Evolutionary conservation across 1,140 invertebrate species (phyloP).

Genomic region (Kradibia gibbosae): DNA sequence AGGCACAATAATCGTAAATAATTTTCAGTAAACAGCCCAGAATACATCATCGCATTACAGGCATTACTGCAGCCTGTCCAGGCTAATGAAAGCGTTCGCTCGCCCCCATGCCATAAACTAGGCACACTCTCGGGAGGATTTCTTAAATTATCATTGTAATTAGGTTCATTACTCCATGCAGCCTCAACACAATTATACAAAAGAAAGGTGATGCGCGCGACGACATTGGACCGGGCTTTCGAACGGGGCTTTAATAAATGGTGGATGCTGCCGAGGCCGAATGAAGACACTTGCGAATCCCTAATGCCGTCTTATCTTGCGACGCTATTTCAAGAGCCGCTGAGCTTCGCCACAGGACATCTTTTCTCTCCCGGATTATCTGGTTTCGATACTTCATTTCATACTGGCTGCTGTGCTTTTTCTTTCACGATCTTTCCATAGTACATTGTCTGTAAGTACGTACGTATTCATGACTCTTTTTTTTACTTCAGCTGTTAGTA

Average conservation of each 20-base stretch:
- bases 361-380: conserved; percentile 7
- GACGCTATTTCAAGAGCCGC: not conserved
- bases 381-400: conserved; percentile 32
- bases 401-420: not conserved
- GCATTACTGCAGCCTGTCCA: not conserved
- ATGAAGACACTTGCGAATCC: conserved; percentile 6
- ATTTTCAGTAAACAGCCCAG: not conserved
- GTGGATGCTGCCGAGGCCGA: not conserved
- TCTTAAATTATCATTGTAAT: conserved; percentile 52
- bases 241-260: conserved; percentile 28
- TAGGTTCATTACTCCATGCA: conserved; percentile 31
- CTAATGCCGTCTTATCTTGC: not conserved
- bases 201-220: not conserved
- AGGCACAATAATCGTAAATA: conserved; percentile 34
- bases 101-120: conserved; percentile 11
- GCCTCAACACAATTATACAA: not conserved
- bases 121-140: not conserved
- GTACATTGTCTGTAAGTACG: not conserved
- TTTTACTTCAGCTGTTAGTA: not conserved
- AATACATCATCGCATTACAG: conserved; percentile 21
- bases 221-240: not conserved
- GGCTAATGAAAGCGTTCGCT: conserved; percentile 32
- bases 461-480: not conserved
- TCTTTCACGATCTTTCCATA: not conserved
- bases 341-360: conserved; percentile 16